Evolutionary conservation across 1,140 invertebrate genomes (phyloP), one percentile per base, ranked within the genome.

Genomic region (Drosophila parabipectinata): DNA sequence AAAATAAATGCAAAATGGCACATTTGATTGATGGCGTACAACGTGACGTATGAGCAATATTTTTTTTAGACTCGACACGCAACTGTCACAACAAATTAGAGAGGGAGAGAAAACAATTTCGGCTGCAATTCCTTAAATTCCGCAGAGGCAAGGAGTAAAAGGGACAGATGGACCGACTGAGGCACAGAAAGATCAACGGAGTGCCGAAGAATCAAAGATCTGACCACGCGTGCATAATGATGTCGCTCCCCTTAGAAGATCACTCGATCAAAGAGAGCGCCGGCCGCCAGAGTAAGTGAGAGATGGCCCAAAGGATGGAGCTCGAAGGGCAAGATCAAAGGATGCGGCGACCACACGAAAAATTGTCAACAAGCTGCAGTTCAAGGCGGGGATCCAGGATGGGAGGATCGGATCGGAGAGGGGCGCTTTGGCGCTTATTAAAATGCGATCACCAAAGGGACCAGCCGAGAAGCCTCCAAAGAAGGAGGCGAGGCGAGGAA

Each of bases 141-240:
- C 66, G 56, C 12, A 18, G 8, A 4, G 15, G 1, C 63, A 55
- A 18, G 28, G 41, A 37, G 50, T 34, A 14, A 68, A 39, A 41
- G 58, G 37, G 30, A 58, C 21, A 21, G 52, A 60, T 0, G 7
- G 59, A 8, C 14, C 26, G 52, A 60, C 1, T 4, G 59, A 8
- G 14, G 24, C 12, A 5, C 32, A 32, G 32, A 26, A 57, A 39
- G 28, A 44, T 47, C 44, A 47, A 47, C 5, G 6, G n/a, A 47
- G 18, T 30, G 21, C 24, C 18, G 21, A 21, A 59, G 45, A 61
- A 72, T 76, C 79, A 84, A 79, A 75, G 83, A 88, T 83, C 78
- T 87, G 82, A 83, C 82, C 82, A 87, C 82, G 82, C 82, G 82
- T 87, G 84, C 79, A 87, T 87, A 88, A 87, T 87, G 71, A 79